A percentile compares a stretch with the other conserved stretches of the same genome.
These are phyloP conservation scores for Noctuana brunneofusca DNA, from an alignment of 2,888 invertebrate species.

Conservation along the genomic window DNA sequence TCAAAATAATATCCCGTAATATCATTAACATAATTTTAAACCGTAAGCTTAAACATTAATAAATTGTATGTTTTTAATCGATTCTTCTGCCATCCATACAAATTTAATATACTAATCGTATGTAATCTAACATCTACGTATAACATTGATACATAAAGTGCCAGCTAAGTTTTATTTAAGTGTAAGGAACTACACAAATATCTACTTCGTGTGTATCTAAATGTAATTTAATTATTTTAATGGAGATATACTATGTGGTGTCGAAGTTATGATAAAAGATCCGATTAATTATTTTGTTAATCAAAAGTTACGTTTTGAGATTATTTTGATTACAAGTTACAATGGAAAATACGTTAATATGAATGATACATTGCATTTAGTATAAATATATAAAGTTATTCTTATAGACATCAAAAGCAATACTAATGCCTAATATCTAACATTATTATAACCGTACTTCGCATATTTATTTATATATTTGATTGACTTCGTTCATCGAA, in stretches of 20 bases:
- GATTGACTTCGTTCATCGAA: conserved; percentile 13
- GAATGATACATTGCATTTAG: conserved; percentile 12
- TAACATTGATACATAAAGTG: conserved; percentile 67
- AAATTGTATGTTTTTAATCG: conserved; percentile 9
- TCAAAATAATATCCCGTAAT: conserved; percentile 6
- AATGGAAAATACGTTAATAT: conserved; percentile 18
- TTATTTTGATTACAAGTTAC: conserved; percentile 7
- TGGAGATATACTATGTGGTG: not conserved
- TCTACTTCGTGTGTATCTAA: conserved; percentile 22
- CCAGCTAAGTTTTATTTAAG: conserved; percentile 67
- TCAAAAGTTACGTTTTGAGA: conserved; percentile 5
- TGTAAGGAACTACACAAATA: conserved; percentile 62
- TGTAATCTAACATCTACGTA: conserved; percentile 41
- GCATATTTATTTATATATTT: conserved; percentile 13
- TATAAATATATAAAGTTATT: conserved; percentile 34
- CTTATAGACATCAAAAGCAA: conserved; percentile 29
- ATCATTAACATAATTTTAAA: conserved; percentile 5
- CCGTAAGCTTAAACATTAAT: conserved; percentile 13
- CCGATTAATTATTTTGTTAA: conserved; percentile 1
- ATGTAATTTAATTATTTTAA: conserved; percentile 37
- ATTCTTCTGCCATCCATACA: conserved; percentile 13
- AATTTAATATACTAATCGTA: conserved; percentile 17
- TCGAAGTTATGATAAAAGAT: conserved; percentile 9
- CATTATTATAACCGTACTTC: conserved; percentile 8
- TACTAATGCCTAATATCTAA: conserved; percentile 11